Evolutionary conservation across 2,113 vertebrate species (phyloP).

Genomic region (Ailuropoda melanoleuca): DNA sequence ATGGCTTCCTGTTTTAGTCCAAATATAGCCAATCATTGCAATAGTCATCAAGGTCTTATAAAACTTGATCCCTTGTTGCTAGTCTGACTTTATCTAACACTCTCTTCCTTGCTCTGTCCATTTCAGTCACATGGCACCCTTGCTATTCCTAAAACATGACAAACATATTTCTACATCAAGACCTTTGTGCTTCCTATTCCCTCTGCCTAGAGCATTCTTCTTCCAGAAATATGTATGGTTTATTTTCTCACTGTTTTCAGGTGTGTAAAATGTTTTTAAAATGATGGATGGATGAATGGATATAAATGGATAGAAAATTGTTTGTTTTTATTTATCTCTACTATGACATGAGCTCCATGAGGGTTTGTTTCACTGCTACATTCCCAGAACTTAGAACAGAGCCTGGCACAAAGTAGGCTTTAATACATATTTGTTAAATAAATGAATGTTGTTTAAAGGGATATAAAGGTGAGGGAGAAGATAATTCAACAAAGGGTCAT

Average conservation of each 20-base stretch:
- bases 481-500: not conserved
- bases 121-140: not conserved
- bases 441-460: not conserved
- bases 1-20: not conserved
- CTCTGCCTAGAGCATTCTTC: not conserved
- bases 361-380: not conserved
- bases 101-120: not conserved
- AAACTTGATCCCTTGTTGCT: not conserved
- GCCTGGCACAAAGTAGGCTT: not conserved
- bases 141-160: not conserved
- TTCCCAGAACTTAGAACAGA: not conserved
- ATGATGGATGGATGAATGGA: not conserved
- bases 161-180: not conserved
- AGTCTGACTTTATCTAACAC: not conserved
- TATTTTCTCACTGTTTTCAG: not conserved
- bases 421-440: conserved; percentile 6
- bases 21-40: not conserved
- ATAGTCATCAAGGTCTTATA: not conserved
- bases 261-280: not conserved
- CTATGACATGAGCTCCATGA: not conserved
- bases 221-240: not conserved
- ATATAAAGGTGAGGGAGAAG: not conserved
- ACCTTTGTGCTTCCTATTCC: not conserved
- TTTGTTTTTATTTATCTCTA: not conserved
- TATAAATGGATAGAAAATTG: not conserved